These are phyloP conservation scores for Drosophila stalkeri DNA, from an alignment of 2,888 invertebrate genomes.

Conservation along the genomic window DNA sequence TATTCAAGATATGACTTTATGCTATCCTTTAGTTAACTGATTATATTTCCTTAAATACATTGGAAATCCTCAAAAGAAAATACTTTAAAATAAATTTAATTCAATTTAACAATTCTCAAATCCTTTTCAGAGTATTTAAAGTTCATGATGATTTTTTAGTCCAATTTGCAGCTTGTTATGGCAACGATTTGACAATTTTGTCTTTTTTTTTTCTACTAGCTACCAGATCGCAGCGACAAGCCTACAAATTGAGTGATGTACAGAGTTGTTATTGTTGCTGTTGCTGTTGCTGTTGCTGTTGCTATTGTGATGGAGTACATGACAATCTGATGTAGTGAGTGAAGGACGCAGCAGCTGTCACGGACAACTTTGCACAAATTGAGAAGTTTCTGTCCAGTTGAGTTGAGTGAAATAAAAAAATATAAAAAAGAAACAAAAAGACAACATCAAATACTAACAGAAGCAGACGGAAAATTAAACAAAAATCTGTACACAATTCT, in stretches of 20 bases:
- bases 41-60: too few relatives aligned
- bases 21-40: too few relatives aligned
- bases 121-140: conserved; percentile 17
- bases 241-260: conserved; percentile 51
- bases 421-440: background rate
- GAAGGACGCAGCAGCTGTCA: conserved; percentile 41
- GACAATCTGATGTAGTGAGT: conserved; percentile 43
- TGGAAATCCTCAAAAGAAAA: too few relatives aligned
- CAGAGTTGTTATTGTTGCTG: conserved; percentile 7
- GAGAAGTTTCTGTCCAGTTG: conserved; percentile 39
- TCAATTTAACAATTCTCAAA: background rate
- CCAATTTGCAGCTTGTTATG: conserved; percentile 32
- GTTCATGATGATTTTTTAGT: background rate
- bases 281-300: conserved; percentile 10
- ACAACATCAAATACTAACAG: background rate
- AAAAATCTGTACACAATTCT: conserved; percentile 10
- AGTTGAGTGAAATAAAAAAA: background rate
- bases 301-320: conserved; percentile 36
- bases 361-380: conserved; percentile 37
- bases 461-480: conserved; percentile 21
- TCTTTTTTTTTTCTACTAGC: conserved; percentile 6
- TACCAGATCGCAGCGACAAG: conserved; percentile 32
- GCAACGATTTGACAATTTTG: conserved; percentile 51
- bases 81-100: too few relatives aligned
- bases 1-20: too few relatives aligned